Percentiles rank a stretch among this genome's conserved stretches.
Conservation (phyloP, 2,113 vertebrate genomes). For the Cyphomyrus plagiostoma region DNA sequence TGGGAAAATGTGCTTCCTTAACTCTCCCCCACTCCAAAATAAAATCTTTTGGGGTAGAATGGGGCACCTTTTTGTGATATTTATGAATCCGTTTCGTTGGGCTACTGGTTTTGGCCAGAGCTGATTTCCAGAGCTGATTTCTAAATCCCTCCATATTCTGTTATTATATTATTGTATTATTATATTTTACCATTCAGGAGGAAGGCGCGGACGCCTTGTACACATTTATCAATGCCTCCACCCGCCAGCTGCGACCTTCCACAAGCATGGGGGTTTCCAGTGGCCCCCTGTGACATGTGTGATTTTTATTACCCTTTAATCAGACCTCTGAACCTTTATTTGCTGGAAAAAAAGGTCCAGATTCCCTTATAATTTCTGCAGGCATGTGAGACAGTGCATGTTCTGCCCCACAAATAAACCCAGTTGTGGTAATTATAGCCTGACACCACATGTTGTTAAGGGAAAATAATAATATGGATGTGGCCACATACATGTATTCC, state of each 20-base stretch:
- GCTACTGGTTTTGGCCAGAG: background rate
- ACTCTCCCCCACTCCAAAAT: background rate
- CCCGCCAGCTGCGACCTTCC: constrained; percentile 2
- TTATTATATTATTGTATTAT: background rate
- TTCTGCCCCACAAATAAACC: background rate
- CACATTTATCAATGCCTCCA: constrained; percentile 7
- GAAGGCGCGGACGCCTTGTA: background rate
- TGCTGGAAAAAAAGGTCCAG: background rate
- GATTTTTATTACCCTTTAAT: background rate
- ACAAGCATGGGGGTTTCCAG: background rate
- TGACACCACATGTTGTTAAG: background rate
- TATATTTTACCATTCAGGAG: background rate
- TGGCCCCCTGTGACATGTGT: background rate
- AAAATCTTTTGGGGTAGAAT: background rate
- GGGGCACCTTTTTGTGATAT: background rate
- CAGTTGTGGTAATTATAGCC: background rate
- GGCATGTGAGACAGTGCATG: background rate
- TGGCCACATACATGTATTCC: background rate
- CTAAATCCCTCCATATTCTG: background rate
- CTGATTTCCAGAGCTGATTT: background rate
- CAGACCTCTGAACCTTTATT: background rate
- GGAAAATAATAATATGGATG: background rate
- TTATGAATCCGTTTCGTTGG: background rate
- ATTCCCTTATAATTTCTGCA: background rate
- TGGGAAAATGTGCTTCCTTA: background rate